phyloP scores from a whole-genome alignment of 2,113 vertebrate genomes.

The Saguinus imperator region DNA sequence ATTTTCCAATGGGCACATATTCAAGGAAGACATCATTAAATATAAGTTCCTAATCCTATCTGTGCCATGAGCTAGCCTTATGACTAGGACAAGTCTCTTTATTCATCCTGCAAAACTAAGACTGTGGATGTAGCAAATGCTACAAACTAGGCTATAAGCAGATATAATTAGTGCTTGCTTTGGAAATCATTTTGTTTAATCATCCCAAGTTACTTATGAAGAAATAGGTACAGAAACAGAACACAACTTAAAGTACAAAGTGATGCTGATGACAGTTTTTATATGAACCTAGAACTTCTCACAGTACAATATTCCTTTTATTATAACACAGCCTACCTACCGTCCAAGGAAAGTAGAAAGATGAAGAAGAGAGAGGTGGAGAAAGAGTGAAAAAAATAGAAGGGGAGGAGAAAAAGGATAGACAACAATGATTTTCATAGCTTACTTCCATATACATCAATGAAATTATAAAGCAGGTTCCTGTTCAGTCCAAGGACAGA shows the following conservation, averaged over 20 bases:
- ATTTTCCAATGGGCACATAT: background rate
- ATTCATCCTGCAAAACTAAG: background rate
- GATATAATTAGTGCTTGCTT: background rate
- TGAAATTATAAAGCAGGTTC: background rate
- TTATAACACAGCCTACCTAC: background rate
- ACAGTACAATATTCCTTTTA: background rate
- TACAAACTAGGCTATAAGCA: background rate
- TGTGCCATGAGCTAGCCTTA: rapidly evolving
- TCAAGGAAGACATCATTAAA: background rate
- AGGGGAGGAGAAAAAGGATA: background rate
- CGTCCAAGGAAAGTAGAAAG: background rate
- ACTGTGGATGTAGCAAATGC: background rate
- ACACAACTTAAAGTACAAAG: background rate
- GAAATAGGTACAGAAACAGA: background rate
- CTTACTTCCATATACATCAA: background rate
- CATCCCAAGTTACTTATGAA: background rate
- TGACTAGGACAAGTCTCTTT: too few relatives aligned
- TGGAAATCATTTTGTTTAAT: background rate
- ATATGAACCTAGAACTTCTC: background rate
- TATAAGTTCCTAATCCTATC: background rate
- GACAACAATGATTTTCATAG: background rate
- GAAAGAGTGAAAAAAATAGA: background rate
- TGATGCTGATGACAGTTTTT: background rate
- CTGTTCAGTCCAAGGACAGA: background rate
- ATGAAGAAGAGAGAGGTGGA: too few relatives aligned